Base-by-base conservation (phyloP, 2,113 vertebrate species). In the Myotis yumanensis region DNA sequence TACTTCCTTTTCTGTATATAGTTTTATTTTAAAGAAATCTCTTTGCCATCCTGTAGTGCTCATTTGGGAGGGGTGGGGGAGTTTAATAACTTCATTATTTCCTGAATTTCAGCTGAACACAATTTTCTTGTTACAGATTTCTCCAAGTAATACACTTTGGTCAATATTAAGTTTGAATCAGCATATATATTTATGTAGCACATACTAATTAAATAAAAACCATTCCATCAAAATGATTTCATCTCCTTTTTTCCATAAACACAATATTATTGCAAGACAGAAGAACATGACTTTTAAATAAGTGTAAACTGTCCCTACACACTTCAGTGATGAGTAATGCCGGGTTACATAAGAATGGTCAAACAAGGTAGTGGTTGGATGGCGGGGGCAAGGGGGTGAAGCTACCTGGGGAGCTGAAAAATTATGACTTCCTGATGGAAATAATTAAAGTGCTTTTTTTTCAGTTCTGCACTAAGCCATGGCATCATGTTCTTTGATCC, bases 181-280 rank as follows among this genome's bases (percentile, higher is more conserved):
- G 11, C 46, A 3, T 17, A 28, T 79, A 43, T 35, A 93, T 90
- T 59, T 85, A 92, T 86, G 17, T 4, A 79, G 18, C 20, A 79
- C 4, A n/a, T 85, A 86, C 30, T 79, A 82, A 82, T 88, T 84
- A 82, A 88, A 91, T 40, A 88, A 86, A 89, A 69, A 40, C 2
- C n/a, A 77, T 66, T 72, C 20, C 32, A 7, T 48, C 25, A 87
- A 30, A 75, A 40, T 73, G 16, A 2, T 90, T 43, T 86, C 73
- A 76, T 20, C 37, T 89, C 25, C 2, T 23, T 40, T 76, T 35
- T 22, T 79, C 37, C 71, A 71, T 32, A 81, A 92, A 71, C 25
- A 92, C 6, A 9, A 35, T 90, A 76, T 11, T 85, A 71, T 9
- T 84, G 5, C 37, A 82, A 82, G n/a, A 89, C 17, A 84, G 52